These are phyloP conservation scores for Microchrysa polita DNA, from an alignment of 2,888 invertebrate genomes.

Conservation along the genomic window DNA sequence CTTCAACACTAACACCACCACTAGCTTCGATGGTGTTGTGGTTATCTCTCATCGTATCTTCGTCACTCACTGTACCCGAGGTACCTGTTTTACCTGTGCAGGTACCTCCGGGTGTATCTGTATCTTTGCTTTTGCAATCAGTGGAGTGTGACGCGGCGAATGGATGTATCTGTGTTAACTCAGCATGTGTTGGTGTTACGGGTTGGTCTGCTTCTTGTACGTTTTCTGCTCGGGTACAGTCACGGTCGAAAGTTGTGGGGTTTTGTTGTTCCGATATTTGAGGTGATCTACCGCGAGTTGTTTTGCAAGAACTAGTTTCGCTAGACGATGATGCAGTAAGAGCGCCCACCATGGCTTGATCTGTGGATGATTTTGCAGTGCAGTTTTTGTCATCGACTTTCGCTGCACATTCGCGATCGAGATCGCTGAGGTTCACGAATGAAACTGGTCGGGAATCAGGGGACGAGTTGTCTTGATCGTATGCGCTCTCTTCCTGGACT, in stretches of 20 bases:
- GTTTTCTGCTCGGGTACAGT: slow-evolving; percentile 55
- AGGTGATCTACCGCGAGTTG: slow-evolving; percentile 40
- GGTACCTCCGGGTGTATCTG: slow-evolving; percentile 30
- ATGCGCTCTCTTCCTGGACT: slow-evolving; percentile 55
- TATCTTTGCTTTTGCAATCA: background rate
- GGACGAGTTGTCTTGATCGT: background rate
- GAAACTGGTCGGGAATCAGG: slow-evolving; percentile 31
- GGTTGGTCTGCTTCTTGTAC: slow-evolving; percentile 58
- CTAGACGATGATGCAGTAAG: slow-evolving; percentile 19
- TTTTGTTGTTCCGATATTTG: slow-evolving; percentile 12
- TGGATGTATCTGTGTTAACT: slow-evolving; percentile 39
- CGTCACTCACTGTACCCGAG: background rate
- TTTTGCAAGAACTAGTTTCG: slow-evolving; percentile 42
- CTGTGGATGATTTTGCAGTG: slow-evolving; percentile 8
- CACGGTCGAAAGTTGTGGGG: slow-evolving; percentile 20
- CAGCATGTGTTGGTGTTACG: slow-evolving; percentile 42
- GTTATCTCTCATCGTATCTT: slow-evolving; percentile 2
- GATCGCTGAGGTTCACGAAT: slow-evolving; percentile 38
- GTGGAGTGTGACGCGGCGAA: background rate
- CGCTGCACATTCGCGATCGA: slow-evolving; percentile 30
- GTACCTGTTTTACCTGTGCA: slow-evolving; percentile 16
- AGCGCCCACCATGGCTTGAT: background rate
- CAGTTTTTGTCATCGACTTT: slow-evolving; percentile 35
- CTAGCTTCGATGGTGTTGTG: background rate
- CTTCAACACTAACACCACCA: background rate